Evolutionary conservation across 1,140 invertebrate species (phyloP).

Genomic region (Kradibia gibbosae): DNA sequence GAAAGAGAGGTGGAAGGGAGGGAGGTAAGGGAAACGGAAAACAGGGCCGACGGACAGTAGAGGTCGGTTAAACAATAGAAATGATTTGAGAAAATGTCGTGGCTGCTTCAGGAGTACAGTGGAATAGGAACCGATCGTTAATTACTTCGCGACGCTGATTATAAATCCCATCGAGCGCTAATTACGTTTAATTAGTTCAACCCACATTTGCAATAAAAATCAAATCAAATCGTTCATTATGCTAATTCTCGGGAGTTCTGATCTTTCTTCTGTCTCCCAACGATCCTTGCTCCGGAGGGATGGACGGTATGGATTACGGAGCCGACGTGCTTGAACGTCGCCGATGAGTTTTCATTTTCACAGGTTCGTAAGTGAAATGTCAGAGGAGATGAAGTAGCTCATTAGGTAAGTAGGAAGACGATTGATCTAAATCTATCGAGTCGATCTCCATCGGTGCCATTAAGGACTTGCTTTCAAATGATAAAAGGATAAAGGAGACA

Average conservation of each 20-base stretch:
- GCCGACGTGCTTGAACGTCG: neutral
- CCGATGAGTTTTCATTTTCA: constrained; percentile 1
- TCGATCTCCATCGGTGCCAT: neutral
- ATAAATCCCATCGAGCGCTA: neutral
- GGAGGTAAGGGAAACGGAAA: too few relatives aligned
- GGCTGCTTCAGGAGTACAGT: too few relatives aligned
- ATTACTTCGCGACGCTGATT: neutral
- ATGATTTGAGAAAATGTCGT: too few relatives aligned
- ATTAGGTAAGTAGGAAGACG: neutral
- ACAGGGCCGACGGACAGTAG: neutral
- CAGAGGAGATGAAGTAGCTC: neutral
- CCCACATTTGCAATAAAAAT: neutral
- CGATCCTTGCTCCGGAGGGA: neutral
- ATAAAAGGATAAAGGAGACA: too few relatives aligned
- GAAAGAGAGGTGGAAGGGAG: neutral
- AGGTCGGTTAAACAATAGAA: too few relatives aligned
- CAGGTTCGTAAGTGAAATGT: neutral
- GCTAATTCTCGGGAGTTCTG: neutral
- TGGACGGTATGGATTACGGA: neutral
- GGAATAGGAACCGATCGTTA: neutral
- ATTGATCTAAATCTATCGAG: neutral
- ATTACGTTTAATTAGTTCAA: neutral
- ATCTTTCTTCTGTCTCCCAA: too few relatives aligned
- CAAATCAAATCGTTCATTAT: neutral
- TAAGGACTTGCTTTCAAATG: too few relatives aligned